Evolutionary conservation across 1,140 invertebrate species (phyloP).

Genomic region (Panagrolaimus sp.): DNA sequence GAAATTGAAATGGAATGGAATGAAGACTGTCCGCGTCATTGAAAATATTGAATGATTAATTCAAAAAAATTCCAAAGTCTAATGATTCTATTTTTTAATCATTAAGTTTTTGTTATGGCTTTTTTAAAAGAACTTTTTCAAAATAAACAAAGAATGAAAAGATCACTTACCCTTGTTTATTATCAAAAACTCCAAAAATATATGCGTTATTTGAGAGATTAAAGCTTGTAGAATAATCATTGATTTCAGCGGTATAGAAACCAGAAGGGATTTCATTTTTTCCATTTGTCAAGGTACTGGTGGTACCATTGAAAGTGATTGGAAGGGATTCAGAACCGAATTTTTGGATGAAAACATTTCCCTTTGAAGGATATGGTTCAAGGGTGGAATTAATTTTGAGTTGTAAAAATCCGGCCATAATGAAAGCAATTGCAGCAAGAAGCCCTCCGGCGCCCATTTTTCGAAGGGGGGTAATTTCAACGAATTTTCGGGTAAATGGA

Average conservation of each 20-base stretch:
- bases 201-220: not conserved
- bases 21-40: too few relatives aligned
- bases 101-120: too few relatives aligned
- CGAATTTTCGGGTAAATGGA: conserved; percentile 61
- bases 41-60: too few relatives aligned
- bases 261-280: conserved; percentile 10
- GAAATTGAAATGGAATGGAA: too few relatives aligned
- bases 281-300: not conserved
- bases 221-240: not conserved
- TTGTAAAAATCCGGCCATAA: conserved; percentile 45
- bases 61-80: too few relatives aligned
- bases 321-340: not conserved
- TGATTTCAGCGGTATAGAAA: not conserved
- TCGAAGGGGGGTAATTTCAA: conserved; percentile 68
- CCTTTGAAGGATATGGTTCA: not conserved
- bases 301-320: not conserved
- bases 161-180: too few relatives aligned
- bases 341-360: conserved; percentile 11
- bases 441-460: conserved; percentile 46
- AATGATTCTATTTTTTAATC: too few relatives aligned
- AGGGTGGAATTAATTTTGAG: conserved; percentile 14
- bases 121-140: too few relatives aligned
- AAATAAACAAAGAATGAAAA: too few relatives aligned
- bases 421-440: conserved; percentile 45
- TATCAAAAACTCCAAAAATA: conserved; percentile 7